Conservation (phyloP, 23 tunicate species). For the Phallusia fumigata region DNA sequence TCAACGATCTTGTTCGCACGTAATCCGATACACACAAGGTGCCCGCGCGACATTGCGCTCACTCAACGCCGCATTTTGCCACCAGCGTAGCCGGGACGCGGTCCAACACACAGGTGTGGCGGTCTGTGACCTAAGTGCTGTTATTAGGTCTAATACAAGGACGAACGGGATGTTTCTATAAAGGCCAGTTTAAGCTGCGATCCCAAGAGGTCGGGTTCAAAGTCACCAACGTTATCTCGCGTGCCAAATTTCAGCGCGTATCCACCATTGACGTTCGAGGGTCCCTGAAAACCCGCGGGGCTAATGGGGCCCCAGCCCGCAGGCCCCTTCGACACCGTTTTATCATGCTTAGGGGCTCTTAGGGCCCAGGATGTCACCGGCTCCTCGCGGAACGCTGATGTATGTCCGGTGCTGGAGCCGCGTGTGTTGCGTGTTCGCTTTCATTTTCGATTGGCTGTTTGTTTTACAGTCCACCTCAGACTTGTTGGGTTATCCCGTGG, state of each 20-base stretch:
- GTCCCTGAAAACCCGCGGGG: background rate
- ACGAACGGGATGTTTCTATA: too few species aligned
- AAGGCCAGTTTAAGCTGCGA: too few species aligned
- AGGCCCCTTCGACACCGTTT: constrained; percentile 9
- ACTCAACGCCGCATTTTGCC: background rate
- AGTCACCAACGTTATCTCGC: too few species aligned
- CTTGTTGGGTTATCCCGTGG: too few species aligned
- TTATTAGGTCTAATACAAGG: too few species aligned
- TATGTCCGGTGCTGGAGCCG: constrained; percentile 2
- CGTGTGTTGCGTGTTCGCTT: background rate
- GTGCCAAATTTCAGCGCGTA: too few species aligned
- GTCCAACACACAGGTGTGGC: too few species aligned
- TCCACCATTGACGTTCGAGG: background rate
- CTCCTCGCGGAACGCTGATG: background rate
- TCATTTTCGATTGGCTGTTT: background rate
- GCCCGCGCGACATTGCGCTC: constrained; percentile 6
- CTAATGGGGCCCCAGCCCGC: background rate
- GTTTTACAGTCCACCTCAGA: background rate
- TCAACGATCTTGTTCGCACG: background rate
- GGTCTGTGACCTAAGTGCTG: too few species aligned
- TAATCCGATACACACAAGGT: background rate
- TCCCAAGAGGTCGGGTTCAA: too few species aligned
- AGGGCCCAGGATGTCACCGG: background rate
- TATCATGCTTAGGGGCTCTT: constrained; percentile 13
- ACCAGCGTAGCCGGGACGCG: background rate